phyloP scores from a whole-genome alignment of 1,140 invertebrate genomes.

The Amphibalanus amphitrite region DNA sequence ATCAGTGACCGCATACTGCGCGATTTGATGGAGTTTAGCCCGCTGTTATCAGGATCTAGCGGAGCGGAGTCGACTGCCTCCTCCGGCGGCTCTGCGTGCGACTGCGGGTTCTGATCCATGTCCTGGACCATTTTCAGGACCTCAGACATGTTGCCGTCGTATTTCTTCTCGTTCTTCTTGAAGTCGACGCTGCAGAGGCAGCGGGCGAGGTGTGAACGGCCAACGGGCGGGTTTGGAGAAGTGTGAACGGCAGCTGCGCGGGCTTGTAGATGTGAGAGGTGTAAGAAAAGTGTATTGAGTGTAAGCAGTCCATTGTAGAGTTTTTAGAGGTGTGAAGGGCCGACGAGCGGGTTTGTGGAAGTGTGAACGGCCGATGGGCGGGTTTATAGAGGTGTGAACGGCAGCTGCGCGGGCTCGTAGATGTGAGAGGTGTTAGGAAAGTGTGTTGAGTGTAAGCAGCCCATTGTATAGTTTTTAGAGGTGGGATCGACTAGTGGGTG shows the following conservation, averaged over 20 bases:
- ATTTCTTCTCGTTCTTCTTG: conserved; percentile 83
- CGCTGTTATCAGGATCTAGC: background rate
- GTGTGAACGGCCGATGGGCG: background rate
- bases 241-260: too few species aligned
- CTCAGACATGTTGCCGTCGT: conserved; percentile 68
- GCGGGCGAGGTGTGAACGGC: background rate
- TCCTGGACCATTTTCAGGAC: conserved; percentile 84
- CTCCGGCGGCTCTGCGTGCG: conserved; percentile 22
- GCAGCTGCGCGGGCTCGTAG: too few species aligned
- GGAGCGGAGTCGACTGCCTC: background rate
- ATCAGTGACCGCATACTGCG: background rate
- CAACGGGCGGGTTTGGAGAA: background rate
- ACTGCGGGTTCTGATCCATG: conserved; percentile 58
- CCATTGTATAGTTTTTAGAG: too few species aligned
- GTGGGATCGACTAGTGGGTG: too few species aligned
- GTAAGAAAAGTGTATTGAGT: too few species aligned
- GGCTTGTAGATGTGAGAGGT: too few species aligned
- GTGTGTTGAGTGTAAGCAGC: too few species aligned
- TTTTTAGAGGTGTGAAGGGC: too few species aligned
- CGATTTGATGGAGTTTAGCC: background rate
- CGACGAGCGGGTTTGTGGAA: too few species aligned
- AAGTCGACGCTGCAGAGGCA: conserved; percentile 60
- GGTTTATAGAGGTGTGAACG: background rate
- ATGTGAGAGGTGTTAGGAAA: too few species aligned
- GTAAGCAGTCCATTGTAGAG: too few species aligned